Percentiles rank a stretch among this genome's conserved stretches.
Conservation (phyloP, 64 coral and sea anemone genomes). For the Actinia tenebrosa region DNA sequence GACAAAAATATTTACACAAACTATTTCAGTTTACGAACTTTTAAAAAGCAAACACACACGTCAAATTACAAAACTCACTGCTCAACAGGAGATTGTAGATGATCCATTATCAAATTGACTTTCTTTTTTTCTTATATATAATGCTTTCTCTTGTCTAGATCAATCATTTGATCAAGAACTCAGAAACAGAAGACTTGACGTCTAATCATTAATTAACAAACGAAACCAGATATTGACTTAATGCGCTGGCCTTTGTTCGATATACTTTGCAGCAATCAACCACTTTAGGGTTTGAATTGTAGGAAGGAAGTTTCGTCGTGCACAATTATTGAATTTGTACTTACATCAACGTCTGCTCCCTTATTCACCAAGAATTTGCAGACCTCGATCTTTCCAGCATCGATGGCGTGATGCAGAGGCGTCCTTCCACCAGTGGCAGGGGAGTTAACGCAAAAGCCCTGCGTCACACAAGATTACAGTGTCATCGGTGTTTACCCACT, state of each 20-base stretch:
- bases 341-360: conserved; percentile 53
- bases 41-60: not conserved
- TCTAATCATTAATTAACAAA: not conserved
- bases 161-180: not conserved
- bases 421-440: conserved; percentile 33
- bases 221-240: conserved; percentile 4
- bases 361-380: conserved; percentile 29
- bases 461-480: conserved; percentile 20
- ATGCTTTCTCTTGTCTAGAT: not conserved
- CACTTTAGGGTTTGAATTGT: not conserved
- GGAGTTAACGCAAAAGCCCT: conserved; percentile 47
- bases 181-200: not conserved
- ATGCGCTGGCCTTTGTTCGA: not conserved
- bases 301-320: not conserved
- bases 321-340: not conserved
- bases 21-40: not conserved
- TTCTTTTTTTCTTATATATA: not conserved
- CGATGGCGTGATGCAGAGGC: conserved; percentile 43
- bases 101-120: not conserved
- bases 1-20: not conserved
- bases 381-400: conserved; percentile 45
- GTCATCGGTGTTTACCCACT: conserved; percentile 12
- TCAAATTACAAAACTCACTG: not conserved
- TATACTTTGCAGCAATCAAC: not conserved
- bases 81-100: not conserved